These are phyloP conservation scores for Temnothorax curvispinosus DNA, from an alignment of 1,140 invertebrate species.

Conservation along the genomic window DNA sequence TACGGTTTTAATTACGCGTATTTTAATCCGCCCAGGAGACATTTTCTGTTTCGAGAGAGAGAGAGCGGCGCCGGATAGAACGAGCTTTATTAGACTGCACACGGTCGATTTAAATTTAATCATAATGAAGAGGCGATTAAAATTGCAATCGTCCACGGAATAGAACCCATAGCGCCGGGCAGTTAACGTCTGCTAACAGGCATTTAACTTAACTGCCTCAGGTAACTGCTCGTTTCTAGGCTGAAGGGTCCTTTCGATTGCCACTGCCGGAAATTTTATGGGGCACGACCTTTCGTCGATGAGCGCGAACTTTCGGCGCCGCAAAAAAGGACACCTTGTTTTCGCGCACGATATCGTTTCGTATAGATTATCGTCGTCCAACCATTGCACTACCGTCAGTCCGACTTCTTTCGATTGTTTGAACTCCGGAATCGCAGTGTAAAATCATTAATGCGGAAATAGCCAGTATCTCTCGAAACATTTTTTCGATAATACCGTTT, in stretches of 20 bases:
- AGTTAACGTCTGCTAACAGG: conserved; percentile 85
- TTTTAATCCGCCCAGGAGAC: conserved; percentile 80
- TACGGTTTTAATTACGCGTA: conserved; percentile 83
- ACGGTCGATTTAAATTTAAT: conserved; percentile 84
- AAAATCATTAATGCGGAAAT: conserved; percentile 34
- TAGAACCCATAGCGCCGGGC: conserved; percentile 80
- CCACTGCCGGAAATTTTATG: conserved; percentile 82
- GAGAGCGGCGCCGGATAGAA: conserved; percentile 58
- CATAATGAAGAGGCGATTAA: conserved; percentile 85
- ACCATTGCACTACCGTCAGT: not conserved
- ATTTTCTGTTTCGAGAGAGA: conserved; percentile 77
- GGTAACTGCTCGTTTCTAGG: conserved; percentile 85
- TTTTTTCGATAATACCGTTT: conserved; percentile 35
- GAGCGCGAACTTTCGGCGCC: conserved; percentile 39
- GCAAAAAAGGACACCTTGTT: conserved; percentile 15
- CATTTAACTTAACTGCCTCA: conserved; percentile 85
- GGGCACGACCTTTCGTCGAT: conserved; percentile 71
- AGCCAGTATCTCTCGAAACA: not conserved
- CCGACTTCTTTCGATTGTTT: conserved; percentile 11
- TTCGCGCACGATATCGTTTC: conserved; percentile 10
- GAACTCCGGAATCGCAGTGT: conserved; percentile 7
- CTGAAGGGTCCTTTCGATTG: conserved; percentile 85
- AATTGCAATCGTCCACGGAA: conserved; percentile 85
- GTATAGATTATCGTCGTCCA: conserved; percentile 15
- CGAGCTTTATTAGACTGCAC: conserved; percentile 80